phyloP scores from a whole-genome alignment of 2,113 vertebrate genomes.

The Hirundichthys speculiger region DNA sequence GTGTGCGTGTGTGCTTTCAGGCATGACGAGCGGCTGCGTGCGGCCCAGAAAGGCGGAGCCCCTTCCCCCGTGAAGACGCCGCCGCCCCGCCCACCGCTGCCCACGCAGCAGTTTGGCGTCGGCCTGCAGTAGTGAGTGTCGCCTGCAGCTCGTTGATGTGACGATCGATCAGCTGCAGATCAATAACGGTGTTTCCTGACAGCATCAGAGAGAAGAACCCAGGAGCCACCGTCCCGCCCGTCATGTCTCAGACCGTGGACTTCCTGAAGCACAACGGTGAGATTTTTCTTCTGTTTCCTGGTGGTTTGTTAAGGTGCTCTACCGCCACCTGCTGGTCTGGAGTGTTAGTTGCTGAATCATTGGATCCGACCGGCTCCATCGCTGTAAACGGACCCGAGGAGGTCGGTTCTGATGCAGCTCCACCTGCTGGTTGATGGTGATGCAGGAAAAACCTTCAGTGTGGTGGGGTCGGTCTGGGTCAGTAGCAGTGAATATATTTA shows the following conservation, averaged over 20 bases:
- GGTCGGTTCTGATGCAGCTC: too few relatives aligned
- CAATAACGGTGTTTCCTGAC: background rate
- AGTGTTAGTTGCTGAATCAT: too few relatives aligned
- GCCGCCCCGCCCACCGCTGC: constrained; percentile 86
- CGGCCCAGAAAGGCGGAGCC: constrained; percentile 68
- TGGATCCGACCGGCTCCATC: too few relatives aligned
- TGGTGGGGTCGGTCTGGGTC: too few relatives aligned
- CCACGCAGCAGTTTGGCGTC: constrained; percentile 90
- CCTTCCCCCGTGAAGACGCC: constrained; percentile 70
- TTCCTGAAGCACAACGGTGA: constrained; percentile 87
- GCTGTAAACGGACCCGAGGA: too few relatives aligned
- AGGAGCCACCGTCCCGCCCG: constrained; percentile 81
- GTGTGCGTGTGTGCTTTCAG: constrained; percentile 38
- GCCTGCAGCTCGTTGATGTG: background rate
- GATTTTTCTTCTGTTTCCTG: too few relatives aligned
- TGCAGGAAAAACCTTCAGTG: too few relatives aligned
- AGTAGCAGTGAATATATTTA: too few relatives aligned
- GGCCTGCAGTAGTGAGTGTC: constrained; percentile 89
- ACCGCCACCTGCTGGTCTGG: too few relatives aligned
- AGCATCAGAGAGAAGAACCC: constrained; percentile 88
- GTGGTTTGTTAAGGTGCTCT: too few relatives aligned
- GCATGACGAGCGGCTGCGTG: constrained; percentile 82
- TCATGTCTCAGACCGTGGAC: constrained; percentile 80
- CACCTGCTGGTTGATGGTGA: too few relatives aligned
- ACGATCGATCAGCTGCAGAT: background rate